Evolutionary conservation across 2,888 invertebrate genomes (phyloP).

Genomic region (Tachystola acroxantha): DNA sequence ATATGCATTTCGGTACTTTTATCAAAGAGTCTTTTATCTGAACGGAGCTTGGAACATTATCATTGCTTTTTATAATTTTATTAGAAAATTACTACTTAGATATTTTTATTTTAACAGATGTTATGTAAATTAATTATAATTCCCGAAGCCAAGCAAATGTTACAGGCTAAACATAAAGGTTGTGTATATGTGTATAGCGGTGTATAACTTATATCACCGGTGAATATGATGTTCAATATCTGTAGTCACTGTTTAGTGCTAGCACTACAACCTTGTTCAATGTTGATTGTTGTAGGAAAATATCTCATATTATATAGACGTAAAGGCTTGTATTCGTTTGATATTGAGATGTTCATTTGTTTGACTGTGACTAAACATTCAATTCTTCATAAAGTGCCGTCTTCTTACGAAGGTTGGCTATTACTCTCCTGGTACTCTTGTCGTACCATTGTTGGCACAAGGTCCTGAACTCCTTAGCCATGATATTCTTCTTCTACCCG

Average conservation of each 20-base stretch:
- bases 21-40: background rate
- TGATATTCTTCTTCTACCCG: too few relatives aligned
- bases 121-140: slow-evolving; percentile 1
- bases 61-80: background rate
- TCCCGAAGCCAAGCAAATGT: slow-evolving; percentile 14
- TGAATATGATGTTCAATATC: background rate
- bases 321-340: slow-evolving; percentile 1
- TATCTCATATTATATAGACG: slow-evolving; percentile 21
- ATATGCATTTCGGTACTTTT: slow-evolving; percentile 10
- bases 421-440: too few relatives aligned
- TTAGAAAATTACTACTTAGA: background rate
- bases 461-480: background rate
- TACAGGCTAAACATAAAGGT: slow-evolving; percentile 47
- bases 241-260: slow-evolving; percentile 8
- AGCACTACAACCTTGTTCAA: slow-evolving; percentile 27
- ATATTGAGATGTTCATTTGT: background rate
- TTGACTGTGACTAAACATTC: too few relatives aligned
- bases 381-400: too few relatives aligned
- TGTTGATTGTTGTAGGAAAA: slow-evolving; percentile 43
- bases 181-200: slow-evolving; percentile 52
- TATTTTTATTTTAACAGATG: background rate
- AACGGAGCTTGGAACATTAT: background rate
- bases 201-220: slow-evolving; percentile 10
- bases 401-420: too few relatives aligned
- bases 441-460: too few relatives aligned